Evolutionary conservation across 2,113 vertebrate genomes (phyloP), one percentile per base, ranked within the genome.

Genomic region (Cyanistes caeruleus): DNA sequence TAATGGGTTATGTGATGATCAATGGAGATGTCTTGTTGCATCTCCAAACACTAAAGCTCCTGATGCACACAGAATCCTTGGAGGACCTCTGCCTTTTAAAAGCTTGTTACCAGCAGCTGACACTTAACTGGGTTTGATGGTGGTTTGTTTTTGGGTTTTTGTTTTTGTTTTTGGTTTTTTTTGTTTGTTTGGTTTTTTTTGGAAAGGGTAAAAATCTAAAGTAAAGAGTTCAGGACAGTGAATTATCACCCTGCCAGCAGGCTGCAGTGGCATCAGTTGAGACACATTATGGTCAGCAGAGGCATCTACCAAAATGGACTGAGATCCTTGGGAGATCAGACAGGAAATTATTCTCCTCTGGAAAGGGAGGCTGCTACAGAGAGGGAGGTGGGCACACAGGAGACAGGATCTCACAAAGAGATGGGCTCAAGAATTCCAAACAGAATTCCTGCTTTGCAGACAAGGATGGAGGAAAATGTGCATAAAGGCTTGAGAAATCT

Each of bases 1-100:
- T 92, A 96, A 96, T 84, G 95, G 60, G 56, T 65, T 70, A 53
- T 6, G 3, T 56, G 83, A 72, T 90, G 90, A 94, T 94, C 90
- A 89, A 53, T 81, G 59, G 43, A 91, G 58, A 33, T 33, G 37
- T 35, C 82, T 86, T 0, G 0, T 70, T 55, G 33, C 27, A 17
- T 64, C 75, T 89, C 46, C 1, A 58, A 90, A 67, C 90, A 70
- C 3, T 84, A 82, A 86, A 94, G 84, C 72, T 70, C 56, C 52
- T 30, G 24, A n/a, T 81, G n/a, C 68, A 86, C 58, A 41, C 37
- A 51, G 56, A 94, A 77, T 92, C 72, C 83, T 86, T 87, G 68
- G 52, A 93, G 49, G 44, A 89, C 86, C 37, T 86, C 58, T 94
- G 68, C 30, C 72, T 90, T 93, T 78, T 73, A 35, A 81, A 91